Evolutionary conservation across 2,113 vertebrate species (phyloP).

Genomic region (Trichechus manatus): DNA sequence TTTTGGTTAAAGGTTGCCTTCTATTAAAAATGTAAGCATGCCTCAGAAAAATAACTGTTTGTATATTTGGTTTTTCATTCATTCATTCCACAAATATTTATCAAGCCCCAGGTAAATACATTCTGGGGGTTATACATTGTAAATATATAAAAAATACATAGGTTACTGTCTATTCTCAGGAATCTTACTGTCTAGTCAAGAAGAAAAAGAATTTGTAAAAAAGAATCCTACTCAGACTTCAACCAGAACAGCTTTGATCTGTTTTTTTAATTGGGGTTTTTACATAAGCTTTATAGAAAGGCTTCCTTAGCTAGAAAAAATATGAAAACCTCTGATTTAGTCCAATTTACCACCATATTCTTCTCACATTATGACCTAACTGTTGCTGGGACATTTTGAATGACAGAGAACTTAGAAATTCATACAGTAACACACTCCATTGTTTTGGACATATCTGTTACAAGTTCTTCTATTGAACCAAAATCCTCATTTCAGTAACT

Average conservation of each 20-base stretch:
- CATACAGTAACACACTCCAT: neutral
- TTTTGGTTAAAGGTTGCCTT: constrained; percentile 1
- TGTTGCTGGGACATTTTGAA: constrained; percentile 14
- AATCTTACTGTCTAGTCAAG: neutral
- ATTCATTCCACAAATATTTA: constrained; percentile 46
- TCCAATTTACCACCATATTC: neutral
- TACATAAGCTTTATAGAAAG: constrained; percentile 34
- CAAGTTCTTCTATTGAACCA: constrained; percentile 14
- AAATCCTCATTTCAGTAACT: constrained; percentile 50
- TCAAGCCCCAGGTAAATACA: neutral
- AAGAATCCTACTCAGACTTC: neutral
- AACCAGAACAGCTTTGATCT: constrained; percentile 32
- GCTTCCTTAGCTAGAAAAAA: neutral
- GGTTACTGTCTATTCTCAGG: constrained; percentile 4
- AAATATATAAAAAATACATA: constrained; percentile 15
- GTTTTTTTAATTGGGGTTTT: constrained; percentile 39
- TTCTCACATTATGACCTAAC: constrained; percentile 29
- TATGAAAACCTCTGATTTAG: constrained; percentile 17
- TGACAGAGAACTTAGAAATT: constrained; percentile 30
- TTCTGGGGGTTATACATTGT: neutral
- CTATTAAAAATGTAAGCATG: constrained; percentile 46
- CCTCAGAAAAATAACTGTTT: constrained; percentile 31
- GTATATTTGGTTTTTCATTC: neutral
- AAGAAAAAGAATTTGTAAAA: constrained; percentile 37
- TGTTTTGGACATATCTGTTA: neutral